These are phyloP conservation scores for Drosophila triauraria DNA, from an alignment of 1,140 invertebrate genomes.

Conservation along the genomic window DNA sequence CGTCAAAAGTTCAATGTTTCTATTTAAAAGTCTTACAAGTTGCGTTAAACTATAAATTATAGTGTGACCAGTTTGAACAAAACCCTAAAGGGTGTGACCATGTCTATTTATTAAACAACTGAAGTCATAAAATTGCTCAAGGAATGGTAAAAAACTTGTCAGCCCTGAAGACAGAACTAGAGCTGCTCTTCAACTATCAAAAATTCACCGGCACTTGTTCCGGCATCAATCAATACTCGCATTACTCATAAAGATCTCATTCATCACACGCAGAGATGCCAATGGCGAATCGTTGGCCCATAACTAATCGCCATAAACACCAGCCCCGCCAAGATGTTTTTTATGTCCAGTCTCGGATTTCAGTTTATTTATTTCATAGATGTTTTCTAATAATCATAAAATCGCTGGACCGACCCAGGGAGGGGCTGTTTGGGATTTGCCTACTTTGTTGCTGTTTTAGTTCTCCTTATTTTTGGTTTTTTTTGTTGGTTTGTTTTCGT, in stretches of 20 bases:
- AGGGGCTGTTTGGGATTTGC: constrained; percentile 37
- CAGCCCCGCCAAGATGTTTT: constrained; percentile 10
- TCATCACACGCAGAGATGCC: constrained; percentile 3
- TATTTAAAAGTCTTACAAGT: neutral
- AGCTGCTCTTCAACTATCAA: neutral
- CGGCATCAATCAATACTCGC: neutral
- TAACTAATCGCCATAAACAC: constrained; percentile 43
- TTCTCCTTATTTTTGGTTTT: constrained; percentile 1
- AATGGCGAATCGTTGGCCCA: constrained; percentile 14
- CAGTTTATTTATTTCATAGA: constrained; percentile 39
- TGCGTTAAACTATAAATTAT: neutral
- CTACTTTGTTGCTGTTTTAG: constrained; percentile 14
- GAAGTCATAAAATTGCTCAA: neutral
- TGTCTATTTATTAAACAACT: neutral
- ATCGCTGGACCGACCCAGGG: constrained; percentile 3
- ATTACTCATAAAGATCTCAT: constrained; percentile 13
- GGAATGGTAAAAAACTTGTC: too few relatives aligned
- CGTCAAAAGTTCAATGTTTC: too few relatives aligned
- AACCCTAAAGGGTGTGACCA: neutral
- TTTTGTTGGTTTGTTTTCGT: constrained; percentile 16
- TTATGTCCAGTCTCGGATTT: constrained; percentile 39
- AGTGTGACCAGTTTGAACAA: neutral
- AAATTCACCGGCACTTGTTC: too few relatives aligned
- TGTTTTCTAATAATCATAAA: constrained; percentile 63
- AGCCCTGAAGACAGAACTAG: neutral